These are phyloP conservation scores for Casuarius casuarius DNA, from an alignment of 2,113 vertebrate species.

Conservation along the genomic window DNA sequence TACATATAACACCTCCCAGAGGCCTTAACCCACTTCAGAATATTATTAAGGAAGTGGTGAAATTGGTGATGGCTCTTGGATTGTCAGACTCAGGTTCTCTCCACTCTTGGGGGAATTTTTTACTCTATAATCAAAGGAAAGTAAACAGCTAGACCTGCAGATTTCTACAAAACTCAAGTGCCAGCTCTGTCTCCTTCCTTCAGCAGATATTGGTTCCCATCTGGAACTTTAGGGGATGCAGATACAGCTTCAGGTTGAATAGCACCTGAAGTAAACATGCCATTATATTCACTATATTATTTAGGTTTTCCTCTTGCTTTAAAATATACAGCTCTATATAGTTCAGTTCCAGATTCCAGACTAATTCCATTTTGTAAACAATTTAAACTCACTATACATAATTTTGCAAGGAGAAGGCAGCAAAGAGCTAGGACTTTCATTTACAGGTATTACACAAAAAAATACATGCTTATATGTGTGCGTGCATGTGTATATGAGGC, in stretches of 20 bases:
- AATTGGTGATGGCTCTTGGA: neutral
- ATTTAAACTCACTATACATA: neutral
- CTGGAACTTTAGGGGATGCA: neutral
- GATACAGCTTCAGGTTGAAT: neutral
- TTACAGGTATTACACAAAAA: neutral
- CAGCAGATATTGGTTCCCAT: neutral
- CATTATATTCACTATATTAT: neutral
- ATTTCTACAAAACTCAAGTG: neutral
- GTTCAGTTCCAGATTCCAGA: neutral
- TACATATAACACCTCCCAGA: neutral
- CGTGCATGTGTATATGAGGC: rapidly evolving
- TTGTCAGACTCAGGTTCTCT: neutral
- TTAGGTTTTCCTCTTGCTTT: neutral
- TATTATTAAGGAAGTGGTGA: neutral
- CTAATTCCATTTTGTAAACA: neutral
- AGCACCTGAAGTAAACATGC: neutral
- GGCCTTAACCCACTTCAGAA: neutral
- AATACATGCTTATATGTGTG: neutral
- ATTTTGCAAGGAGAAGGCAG: neutral
- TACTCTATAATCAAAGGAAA: neutral
- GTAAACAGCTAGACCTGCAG: neutral
- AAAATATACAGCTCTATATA: neutral
- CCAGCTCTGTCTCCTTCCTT: neutral
- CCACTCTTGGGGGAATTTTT: neutral
- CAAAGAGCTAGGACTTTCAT: neutral